Evolutionary conservation across 2,888 invertebrate species (phyloP).

Genomic region (Drosophila paramelanica): DNA sequence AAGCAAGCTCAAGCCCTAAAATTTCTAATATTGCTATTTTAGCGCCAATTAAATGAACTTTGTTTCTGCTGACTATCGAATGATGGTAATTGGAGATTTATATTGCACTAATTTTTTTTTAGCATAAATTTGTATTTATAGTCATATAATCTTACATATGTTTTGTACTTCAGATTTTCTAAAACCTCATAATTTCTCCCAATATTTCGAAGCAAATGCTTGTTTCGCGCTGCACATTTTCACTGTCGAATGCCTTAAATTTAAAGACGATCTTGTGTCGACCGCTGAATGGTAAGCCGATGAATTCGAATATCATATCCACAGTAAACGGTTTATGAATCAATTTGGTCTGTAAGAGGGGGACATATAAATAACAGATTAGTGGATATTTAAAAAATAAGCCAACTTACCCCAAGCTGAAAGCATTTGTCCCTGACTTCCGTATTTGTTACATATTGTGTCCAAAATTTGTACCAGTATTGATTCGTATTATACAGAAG

Average conservation of each 20-base stretch:
- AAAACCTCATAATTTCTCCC: neutral
- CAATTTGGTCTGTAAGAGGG: slow-evolving; percentile 17
- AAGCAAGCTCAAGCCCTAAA: too few species aligned
- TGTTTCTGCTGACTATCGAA: too few species aligned
- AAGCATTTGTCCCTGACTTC: slow-evolving; percentile 28
- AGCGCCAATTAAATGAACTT: too few species aligned
- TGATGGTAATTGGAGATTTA: too few species aligned
- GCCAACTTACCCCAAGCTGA: slow-evolving; percentile 26
- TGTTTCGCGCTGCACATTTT: neutral
- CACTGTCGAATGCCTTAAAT: neutral
- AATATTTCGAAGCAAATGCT: neutral
- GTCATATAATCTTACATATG: too few species aligned
- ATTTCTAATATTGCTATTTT: too few species aligned
- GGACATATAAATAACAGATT: neutral
- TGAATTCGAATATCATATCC: neutral
- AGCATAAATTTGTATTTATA: too few species aligned
- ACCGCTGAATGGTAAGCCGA: neutral
- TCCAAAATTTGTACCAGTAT: slow-evolving; percentile 35
- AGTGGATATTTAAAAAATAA: neutral
- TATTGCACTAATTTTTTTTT: too few species aligned
- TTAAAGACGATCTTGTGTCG: neutral
- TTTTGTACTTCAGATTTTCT: neutral
- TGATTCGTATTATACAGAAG: slow-evolving; percentile 12
- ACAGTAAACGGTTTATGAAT: neutral
- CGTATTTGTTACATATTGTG: slow-evolving; percentile 14